phyloP scores from a whole-genome alignment of 2,113 vertebrate species.

The Callithrix jacchus region DNA sequence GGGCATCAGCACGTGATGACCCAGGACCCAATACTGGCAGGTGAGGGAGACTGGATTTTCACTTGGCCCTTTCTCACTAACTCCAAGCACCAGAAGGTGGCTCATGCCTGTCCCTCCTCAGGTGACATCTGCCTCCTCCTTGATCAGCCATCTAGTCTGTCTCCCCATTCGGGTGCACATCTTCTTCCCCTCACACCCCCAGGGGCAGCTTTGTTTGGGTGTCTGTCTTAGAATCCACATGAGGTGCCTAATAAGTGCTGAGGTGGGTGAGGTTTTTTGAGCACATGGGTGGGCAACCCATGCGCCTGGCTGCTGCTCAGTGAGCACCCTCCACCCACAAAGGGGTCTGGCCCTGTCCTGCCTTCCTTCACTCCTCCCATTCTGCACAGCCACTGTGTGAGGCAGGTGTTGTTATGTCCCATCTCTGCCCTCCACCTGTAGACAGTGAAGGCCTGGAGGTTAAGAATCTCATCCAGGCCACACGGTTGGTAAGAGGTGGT shows the following conservation, averaged over 20 bases:
- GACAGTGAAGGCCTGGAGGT: background rate
- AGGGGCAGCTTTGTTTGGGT: background rate
- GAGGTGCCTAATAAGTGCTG: background rate
- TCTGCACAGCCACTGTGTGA: background rate
- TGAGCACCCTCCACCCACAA: background rate
- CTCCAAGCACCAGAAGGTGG: background rate
- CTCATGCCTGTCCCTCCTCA: background rate
- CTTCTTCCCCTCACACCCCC: too few relatives aligned
- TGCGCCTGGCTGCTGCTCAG: background rate
- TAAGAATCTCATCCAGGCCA: background rate
- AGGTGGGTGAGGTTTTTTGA: too few relatives aligned
- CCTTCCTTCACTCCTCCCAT: background rate
- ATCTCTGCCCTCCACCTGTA: background rate
- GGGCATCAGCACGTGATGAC: background rate
- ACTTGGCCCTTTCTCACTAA: background rate
- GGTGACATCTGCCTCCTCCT: background rate
- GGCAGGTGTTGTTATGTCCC: background rate
- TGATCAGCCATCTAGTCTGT: background rate
- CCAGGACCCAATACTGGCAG: too few relatives aligned
- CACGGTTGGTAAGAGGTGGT: background rate
- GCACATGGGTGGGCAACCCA: too few relatives aligned
- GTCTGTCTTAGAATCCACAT: background rate
- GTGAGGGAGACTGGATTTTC: background rate
- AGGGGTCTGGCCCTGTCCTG: accelerated
- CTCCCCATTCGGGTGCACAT: background rate